phyloP scores from a whole-genome alignment of 2,113 vertebrate species.

The Piaya cayana region DNA sequence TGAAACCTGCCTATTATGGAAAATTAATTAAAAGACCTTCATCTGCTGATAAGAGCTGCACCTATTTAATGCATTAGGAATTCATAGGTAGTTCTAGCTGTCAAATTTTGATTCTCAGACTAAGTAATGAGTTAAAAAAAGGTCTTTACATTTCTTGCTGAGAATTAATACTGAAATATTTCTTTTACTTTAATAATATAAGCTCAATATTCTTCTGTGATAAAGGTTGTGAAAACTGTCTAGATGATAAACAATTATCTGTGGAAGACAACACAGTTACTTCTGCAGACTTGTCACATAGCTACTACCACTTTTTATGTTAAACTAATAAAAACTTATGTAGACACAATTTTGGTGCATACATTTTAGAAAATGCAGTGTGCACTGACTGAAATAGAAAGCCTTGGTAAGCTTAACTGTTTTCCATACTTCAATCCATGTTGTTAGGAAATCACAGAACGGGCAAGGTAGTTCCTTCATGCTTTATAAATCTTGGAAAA shows the following conservation, averaged over 20 bases:
- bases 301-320: neutral
- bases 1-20: neutral
- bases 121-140: neutral
- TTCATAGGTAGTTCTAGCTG: neutral
- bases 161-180: neutral
- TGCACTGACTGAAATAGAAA: neutral
- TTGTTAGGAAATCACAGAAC: neutral
- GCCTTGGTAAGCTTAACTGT: neutral
- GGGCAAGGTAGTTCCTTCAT: neutral
- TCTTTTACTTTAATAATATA: neutral
- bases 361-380: neutral
- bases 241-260: neutral
- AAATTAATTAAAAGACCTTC: neutral
- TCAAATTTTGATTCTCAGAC: neutral
- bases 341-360: fast-evolving
- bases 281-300: neutral
- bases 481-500: neutral
- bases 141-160: neutral
- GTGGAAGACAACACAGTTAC: neutral
- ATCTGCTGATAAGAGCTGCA: neutral
- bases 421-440: neutral
- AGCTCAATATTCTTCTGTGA: neutral
- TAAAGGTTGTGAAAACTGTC: neutral
- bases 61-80: neutral
- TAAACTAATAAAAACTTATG: neutral